Percentiles rank a stretch among this genome's conserved stretches.
Conservation (phyloP, 2,797 vertebrate genomes). For the Podargus strigoides region DNA sequence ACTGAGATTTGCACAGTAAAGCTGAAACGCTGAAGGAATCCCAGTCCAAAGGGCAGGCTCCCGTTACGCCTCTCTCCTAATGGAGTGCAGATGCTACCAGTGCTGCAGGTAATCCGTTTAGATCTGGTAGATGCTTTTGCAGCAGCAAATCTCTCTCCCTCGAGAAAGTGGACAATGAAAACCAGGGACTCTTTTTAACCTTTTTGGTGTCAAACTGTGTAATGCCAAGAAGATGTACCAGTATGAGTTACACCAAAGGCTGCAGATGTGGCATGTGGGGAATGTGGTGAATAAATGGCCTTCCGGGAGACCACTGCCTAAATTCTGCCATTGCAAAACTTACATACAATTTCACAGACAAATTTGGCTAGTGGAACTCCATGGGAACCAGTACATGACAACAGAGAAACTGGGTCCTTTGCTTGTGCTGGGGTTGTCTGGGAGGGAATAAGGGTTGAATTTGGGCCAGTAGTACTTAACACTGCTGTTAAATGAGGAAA, state of each 20-base stretch:
- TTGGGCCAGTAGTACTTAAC: background rate
- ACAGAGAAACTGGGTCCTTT: background rate
- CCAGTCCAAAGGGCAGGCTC: constrained; percentile 25
- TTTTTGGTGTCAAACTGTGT: background rate
- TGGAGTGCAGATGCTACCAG: constrained; percentile 18
- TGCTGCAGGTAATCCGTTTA: constrained; percentile 32
- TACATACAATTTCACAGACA: background rate
- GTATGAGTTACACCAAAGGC: background rate
- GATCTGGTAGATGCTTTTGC: background rate
- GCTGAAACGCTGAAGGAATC: background rate
- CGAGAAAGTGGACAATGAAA: background rate
- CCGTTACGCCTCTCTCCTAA: background rate
- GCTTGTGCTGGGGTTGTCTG: background rate
- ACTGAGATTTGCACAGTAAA: background rate
- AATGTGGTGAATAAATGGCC: background rate
- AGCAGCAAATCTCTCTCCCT: constrained; percentile 10
- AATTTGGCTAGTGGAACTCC: background rate
- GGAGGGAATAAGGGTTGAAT: background rate
- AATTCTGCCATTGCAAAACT: background rate
- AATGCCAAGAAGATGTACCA: background rate
- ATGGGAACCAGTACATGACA: background rate
- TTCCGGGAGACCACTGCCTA: background rate
- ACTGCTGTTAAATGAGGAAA: background rate
- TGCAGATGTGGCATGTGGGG: background rate
- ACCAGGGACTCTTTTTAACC: background rate